Evolutionary conservation across 1,140 invertebrate species (phyloP).

Genomic region (Drosophila azteca): DNA sequence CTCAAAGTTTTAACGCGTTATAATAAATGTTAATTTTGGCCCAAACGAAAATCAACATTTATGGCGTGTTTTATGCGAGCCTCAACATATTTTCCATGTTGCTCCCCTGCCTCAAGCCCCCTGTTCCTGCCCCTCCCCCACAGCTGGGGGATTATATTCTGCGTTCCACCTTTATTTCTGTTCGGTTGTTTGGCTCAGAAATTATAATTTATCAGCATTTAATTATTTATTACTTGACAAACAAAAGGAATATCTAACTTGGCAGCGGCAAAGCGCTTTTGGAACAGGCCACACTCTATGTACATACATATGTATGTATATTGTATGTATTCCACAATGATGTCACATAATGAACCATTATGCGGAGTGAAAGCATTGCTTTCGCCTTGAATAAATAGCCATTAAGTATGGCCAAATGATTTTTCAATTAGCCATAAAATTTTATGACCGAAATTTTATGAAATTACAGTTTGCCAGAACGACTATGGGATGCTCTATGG

Average conservation of each 20-base stretch:
- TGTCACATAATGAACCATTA: slow-evolving; percentile 5
- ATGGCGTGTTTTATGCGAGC: slow-evolving; percentile 80
- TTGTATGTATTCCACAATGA: background rate
- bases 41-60: slow-evolving; percentile 83
- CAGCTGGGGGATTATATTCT: slow-evolving; percentile 53
- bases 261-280: too few species aligned
- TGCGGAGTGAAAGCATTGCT: slow-evolving; percentile 17
- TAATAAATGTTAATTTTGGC: slow-evolving; percentile 83
- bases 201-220: slow-evolving; percentile 44
- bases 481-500: too few species aligned
- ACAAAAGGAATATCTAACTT: slow-evolving; percentile 51
- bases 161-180: slow-evolving; percentile 38
- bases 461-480: too few species aligned
- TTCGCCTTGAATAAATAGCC: slow-evolving; percentile 43
- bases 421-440: slow-evolving; percentile 62
- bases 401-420: slow-evolving; percentile 53
- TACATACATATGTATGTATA: too few species aligned
- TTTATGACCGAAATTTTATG: slow-evolving; percentile 7
- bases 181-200: background rate
- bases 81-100: slow-evolving; percentile 79
- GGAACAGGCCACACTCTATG: too few species aligned
- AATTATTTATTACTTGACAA: slow-evolving; percentile 52
- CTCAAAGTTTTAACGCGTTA: slow-evolving; percentile 81
- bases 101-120: slow-evolving; percentile 41
- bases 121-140: background rate